Percentiles rank a stretch among this genome's conserved stretches.
Conservation (phyloP, 2,113 vertebrate genomes). For the Cebidichthys violaceus region DNA sequence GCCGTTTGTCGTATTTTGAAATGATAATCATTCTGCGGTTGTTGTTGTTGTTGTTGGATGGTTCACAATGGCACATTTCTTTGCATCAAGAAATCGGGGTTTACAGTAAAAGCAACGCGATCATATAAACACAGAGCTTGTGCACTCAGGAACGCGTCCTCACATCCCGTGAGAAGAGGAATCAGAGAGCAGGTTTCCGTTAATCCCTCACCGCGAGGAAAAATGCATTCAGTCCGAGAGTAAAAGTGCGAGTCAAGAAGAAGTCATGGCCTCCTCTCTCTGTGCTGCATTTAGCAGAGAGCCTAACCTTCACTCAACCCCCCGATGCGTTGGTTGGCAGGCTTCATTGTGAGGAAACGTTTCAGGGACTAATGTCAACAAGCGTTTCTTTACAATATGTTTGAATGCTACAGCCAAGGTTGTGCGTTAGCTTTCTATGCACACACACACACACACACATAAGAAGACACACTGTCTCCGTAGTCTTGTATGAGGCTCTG, state of each 20-base stretch:
- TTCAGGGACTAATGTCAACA: slow-evolving; percentile 1
- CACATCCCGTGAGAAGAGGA: too few species aligned
- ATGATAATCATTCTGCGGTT: too few species aligned
- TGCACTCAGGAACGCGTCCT: background rate
- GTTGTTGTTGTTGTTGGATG: background rate
- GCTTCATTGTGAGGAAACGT: slow-evolving; percentile 13
- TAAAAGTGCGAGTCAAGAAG: slow-evolving; percentile 25
- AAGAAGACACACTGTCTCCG: background rate
- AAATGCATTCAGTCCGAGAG: background rate
- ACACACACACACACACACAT: background rate
- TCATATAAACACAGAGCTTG: background rate
- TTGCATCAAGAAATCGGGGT: background rate
- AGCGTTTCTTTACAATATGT: slow-evolving; percentile 12
- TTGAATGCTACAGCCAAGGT: slow-evolving; percentile 24
- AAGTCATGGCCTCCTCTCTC: background rate
- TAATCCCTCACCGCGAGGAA: slow-evolving; percentile 9
- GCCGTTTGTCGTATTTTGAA: background rate
- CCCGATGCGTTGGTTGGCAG: background rate
- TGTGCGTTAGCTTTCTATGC: background rate
- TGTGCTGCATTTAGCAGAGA: slow-evolving; percentile 1
- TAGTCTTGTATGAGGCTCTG: background rate
- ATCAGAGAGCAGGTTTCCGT: background rate
- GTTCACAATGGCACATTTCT: background rate
- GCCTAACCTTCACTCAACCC: slow-evolving; percentile 11
- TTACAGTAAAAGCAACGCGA: background rate